Evolutionary conservation across 2,113 vertebrate species (phyloP), one percentile per base, ranked within the genome.

Genomic region (Cepphus grylle): DNA sequence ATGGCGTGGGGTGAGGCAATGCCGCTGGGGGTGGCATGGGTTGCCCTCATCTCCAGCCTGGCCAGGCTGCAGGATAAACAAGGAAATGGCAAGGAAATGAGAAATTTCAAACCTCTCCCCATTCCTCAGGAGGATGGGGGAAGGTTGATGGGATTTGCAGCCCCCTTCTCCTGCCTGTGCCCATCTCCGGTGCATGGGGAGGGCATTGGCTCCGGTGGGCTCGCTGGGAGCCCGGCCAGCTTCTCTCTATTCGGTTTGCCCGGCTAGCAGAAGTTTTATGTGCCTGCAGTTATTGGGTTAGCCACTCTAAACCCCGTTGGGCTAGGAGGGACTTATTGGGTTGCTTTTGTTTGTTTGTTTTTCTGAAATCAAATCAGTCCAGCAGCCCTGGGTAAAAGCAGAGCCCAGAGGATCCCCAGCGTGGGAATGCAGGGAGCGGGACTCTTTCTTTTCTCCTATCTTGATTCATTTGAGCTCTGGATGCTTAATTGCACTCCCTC

Each of bases 391-490:
- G 70, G 86, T 36, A 49, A 63, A 36, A 72, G 79, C 66, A 79
- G 86, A 67, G 74, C 94, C 72, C 34, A 0, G 73, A 71, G 81
- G 38, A 86, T 12, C 79, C 67, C 91, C 40, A 1, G 89, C 0
- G 0, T 3, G 55, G 79, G 76, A 62, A 71, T 13, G 65, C 58
- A 15, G 62, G 38, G 69, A 90, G 62, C 1, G 13, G 65, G 67
- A 55, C 82, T 78, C 62, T 65, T 86, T 79, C 78, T 65, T 92
- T 59, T 40, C 95, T 92, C 81, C 55, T 12, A 9, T 79, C 89
- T 66, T 92, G 97, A 96, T 97, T 97, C 94, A 90, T 94, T 89
- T 81, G 82, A 91, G 91, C 95, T 95, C 95, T 91, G 80, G 91
- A 70, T 34, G 67, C 89, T 97, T 97, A 97, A 97, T 96, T 97